Evolutionary conservation across 2,888 invertebrate species (phyloP).

Genomic region (Lasioglossum marginatum): DNA sequence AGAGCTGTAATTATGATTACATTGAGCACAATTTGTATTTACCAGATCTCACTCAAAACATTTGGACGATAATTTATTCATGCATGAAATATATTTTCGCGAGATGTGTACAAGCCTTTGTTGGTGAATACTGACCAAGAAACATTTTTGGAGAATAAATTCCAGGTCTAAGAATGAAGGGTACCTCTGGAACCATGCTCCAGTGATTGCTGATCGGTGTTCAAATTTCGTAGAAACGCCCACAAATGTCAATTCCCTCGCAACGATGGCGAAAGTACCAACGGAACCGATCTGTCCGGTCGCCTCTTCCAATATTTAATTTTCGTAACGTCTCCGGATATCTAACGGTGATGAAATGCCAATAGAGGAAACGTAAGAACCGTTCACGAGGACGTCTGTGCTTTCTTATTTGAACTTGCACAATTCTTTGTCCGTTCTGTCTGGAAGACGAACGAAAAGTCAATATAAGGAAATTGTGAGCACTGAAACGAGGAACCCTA

Average conservation of each 20-base stretch:
- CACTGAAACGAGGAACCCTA: neutral
- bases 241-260: neutral
- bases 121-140: neutral
- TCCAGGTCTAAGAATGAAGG: neutral
- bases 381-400: constrained; percentile 20
- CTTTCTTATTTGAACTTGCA: constrained; percentile 39
- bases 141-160: neutral
- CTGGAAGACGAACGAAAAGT: constrained; percentile 31
- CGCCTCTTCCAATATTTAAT: constrained; percentile 50
- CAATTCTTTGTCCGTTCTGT: constrained; percentile 20
- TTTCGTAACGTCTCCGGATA: constrained; percentile 52
- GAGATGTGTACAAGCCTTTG: neutral
- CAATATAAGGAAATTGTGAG: constrained; percentile 27
- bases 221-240: neutral
- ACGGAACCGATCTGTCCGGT: constrained; percentile 25
- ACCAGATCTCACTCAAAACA: neutral
- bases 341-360: constrained; percentile 52
- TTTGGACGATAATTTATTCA: neutral
- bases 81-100: neutral
- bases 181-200: neutral
- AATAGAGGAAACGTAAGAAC: constrained; percentile 22
- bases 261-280: constrained; percentile 5
- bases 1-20: neutral
- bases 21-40: neutral
- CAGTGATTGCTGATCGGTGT: neutral